Percentiles rank a stretch among this genome's conserved stretches.
phyloP scores from a whole-genome alignment of 2,888 invertebrate species.

The Dromius quadrimaculatus region DNA sequence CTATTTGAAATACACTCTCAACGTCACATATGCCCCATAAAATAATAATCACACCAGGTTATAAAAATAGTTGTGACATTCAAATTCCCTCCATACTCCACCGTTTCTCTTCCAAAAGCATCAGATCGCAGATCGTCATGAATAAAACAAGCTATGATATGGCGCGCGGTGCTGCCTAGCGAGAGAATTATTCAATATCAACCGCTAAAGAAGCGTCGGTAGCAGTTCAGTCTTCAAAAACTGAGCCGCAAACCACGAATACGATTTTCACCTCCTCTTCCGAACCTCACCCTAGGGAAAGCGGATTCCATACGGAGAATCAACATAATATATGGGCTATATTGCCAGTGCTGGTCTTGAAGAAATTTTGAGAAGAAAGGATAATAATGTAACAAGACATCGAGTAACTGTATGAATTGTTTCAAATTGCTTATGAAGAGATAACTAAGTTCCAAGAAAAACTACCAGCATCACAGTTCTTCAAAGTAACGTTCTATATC shows the following conservation, averaged over 20 bases:
- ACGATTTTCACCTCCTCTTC: conserved; percentile 2
- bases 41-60: conserved; percentile 14
- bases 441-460: too few relatives aligned
- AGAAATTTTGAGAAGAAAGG: too few relatives aligned
- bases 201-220: conserved; percentile 17
- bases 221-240: not conserved
- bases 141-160: conserved; percentile 31
- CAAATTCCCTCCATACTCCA: not conserved
- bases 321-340: conserved; percentile 37
- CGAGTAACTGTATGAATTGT: too few relatives aligned
- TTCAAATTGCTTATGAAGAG: too few relatives aligned
- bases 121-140: conserved; percentile 33
- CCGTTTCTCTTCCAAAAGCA: too few relatives aligned
- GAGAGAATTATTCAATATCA: conserved; percentile 46
- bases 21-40: not conserved
- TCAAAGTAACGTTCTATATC: too few relatives aligned
- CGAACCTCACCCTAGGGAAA: too few relatives aligned
- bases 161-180: conserved; percentile 25
- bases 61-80: conserved; percentile 36
- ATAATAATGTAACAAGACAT: too few relatives aligned
- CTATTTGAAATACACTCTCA: not conserved
- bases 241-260: not conserved
- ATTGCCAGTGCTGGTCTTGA: not conserved
- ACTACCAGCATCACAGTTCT: too few relatives aligned
- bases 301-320: conserved; percentile 2